Evolutionary conservation across 2,797 vertebrate genomes (phyloP).

Genomic region (Pipistrellus pygmaeus): DNA sequence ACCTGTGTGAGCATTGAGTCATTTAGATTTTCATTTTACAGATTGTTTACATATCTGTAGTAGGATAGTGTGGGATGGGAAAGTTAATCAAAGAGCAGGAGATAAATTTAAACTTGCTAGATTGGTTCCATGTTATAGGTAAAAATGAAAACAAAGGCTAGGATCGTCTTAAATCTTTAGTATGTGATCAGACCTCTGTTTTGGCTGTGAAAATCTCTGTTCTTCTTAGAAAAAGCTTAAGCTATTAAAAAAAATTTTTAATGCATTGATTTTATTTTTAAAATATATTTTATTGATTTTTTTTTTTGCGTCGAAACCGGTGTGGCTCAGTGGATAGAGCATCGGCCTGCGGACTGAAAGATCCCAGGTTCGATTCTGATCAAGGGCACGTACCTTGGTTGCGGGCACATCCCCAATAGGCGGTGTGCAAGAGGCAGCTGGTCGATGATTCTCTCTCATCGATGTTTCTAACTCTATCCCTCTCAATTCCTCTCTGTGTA

Average conservation of each 20-base stretch:
- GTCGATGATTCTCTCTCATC: too few species aligned
- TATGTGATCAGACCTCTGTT: background rate
- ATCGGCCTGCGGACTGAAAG: too few species aligned
- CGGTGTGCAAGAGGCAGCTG: too few species aligned
- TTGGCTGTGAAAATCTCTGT: conserved; percentile 23
- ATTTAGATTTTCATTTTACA: conserved; percentile 45
- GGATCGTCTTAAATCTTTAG: background rate
- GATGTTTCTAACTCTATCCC: too few species aligned
- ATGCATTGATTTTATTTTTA: background rate
- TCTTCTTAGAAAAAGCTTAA: conserved; percentile 26
- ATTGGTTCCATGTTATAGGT: background rate
- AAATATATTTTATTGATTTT: too few species aligned
- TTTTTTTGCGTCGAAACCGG: too few species aligned
- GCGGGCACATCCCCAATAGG: too few species aligned
- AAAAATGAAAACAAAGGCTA: background rate
- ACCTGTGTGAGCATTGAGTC: background rate
- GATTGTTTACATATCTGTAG: background rate
- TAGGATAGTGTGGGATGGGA: background rate
- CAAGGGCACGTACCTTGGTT: too few species aligned
- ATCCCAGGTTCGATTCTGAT: too few species aligned
- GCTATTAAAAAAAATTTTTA: background rate
- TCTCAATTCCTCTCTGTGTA: too few species aligned
- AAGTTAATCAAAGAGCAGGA: conserved; percentile 27
- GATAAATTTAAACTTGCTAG: background rate
- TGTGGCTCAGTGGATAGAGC: too few species aligned